These are phyloP conservation scores for Cyclura pinguis DNA, from an alignment of 2,797 vertebrate genomes.

Conservation along the genomic window DNA sequence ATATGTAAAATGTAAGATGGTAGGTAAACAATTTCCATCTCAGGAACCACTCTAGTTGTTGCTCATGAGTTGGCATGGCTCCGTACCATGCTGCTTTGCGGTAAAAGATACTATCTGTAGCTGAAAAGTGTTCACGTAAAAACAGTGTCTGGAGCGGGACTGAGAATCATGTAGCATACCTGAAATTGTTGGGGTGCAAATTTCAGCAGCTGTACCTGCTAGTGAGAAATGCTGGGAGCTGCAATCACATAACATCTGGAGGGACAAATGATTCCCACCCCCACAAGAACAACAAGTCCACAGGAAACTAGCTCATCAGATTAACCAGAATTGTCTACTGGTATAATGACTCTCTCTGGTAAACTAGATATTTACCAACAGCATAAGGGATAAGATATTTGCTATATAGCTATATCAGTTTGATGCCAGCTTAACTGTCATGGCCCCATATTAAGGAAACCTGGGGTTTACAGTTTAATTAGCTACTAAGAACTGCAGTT, in stretches of 20 bases:
- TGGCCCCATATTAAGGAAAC: no score
- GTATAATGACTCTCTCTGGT: background rate
- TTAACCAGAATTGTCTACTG: background rate
- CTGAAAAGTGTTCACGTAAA: background rate
- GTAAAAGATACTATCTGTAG: background rate
- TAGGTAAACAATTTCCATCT: background rate
- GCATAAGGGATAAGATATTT: background rate
- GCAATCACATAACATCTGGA: no score
- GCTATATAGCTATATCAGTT: no score
- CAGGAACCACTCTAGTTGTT: background rate
- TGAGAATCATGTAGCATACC: no score
- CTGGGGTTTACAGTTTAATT: no score
- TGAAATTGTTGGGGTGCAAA: no score
- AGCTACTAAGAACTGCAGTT: no score
- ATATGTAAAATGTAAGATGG: background rate
- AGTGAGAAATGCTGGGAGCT: no score
- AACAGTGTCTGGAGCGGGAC: no score
- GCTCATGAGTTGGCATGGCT: background rate
- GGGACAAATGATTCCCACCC: no score
- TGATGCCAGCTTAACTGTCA: no score
- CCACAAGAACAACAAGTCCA: background rate
- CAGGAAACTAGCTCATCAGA: background rate
- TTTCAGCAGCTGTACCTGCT: no score
- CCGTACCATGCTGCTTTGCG: background rate
- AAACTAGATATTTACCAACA: background rate